Evolutionary conservation across 2,797 vertebrate genomes (phyloP).

Genomic region (Sphenopsis melanotis): DNA sequence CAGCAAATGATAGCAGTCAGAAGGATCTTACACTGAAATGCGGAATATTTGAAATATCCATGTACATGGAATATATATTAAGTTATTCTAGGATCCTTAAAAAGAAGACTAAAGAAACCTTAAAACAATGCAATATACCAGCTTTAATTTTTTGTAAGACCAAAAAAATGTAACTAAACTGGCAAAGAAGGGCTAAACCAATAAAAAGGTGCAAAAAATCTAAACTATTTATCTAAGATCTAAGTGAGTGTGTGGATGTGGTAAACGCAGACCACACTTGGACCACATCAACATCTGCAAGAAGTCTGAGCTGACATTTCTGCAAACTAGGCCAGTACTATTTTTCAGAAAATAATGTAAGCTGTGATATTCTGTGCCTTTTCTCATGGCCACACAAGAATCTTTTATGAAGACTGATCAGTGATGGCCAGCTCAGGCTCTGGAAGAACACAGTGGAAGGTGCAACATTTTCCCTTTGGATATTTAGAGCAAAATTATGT

Average conservation of each 20-base stretch:
- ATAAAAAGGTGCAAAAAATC: neutral
- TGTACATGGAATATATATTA: neutral
- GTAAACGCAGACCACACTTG: neutral
- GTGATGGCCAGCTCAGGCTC: neutral
- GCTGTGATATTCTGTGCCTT: neutral
- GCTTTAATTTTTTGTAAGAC: neutral
- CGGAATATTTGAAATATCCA: neutral
- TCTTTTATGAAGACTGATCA: neutral
- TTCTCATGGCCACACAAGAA: neutral
- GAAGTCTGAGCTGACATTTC: neutral
- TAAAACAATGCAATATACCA: neutral
- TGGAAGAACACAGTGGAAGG: neutral
- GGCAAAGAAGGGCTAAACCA: neutral
- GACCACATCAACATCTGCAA: neutral
- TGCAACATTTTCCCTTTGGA: neutral
- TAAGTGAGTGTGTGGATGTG: neutral
- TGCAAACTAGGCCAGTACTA: neutral
- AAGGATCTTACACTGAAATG: neutral
- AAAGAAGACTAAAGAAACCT: neutral
- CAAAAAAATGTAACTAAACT: neutral
- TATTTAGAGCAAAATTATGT: neutral
- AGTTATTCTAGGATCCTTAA: neutral
- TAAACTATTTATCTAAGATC: rapidly evolving
- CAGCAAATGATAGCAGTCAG: neutral
- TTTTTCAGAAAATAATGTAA: neutral